A percentile compares a stretch with the other conserved stretches of the same genome.
Evolutionary conservation across 2,113 vertebrate species (phyloP).

Genomic region (Nerophis ophidion): DNA sequence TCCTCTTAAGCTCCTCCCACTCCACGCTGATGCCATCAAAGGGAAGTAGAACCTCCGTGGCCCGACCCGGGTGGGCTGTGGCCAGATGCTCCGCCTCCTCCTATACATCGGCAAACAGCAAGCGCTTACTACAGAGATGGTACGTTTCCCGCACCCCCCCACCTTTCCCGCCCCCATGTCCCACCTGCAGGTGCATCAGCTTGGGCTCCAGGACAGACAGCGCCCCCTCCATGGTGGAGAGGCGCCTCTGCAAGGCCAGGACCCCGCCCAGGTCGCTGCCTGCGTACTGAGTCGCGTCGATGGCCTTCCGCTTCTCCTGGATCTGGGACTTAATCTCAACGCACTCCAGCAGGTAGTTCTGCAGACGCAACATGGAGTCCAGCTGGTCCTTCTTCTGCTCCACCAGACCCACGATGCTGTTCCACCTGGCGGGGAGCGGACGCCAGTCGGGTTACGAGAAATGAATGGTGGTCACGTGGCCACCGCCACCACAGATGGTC

Average conservation of each 20-base stretch:
- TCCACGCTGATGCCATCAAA: constrained; percentile 84
- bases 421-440: constrained; percentile 77
- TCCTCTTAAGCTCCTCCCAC: constrained; percentile 84
- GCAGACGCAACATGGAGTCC: constrained; percentile 79
- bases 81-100: constrained; percentile 82
- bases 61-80: constrained; percentile 65
- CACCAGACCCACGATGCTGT: constrained; percentile 90
- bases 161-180: constrained; percentile 16
- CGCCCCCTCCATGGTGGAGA: constrained; percentile 88
- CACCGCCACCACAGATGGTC: constrained; percentile 61
- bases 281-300: constrained; percentile 79
- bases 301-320: constrained; percentile 83
- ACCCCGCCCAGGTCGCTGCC: constrained; percentile 80
- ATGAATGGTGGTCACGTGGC: neutral
- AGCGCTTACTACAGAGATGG: neutral
- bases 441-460: too few relatives aligned
- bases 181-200: constrained; percentile 77
- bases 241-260: constrained; percentile 80
- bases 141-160: neutral
- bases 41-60: constrained; percentile 80
- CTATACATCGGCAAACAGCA: constrained; percentile 23
- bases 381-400: constrained; percentile 84
- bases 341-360: constrained; percentile 93
- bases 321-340: constrained; percentile 84
- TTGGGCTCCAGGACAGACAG: constrained; percentile 85